Conservation (phyloP, 2,888 invertebrate genomes). For the Antheraea assamensis region DNA sequence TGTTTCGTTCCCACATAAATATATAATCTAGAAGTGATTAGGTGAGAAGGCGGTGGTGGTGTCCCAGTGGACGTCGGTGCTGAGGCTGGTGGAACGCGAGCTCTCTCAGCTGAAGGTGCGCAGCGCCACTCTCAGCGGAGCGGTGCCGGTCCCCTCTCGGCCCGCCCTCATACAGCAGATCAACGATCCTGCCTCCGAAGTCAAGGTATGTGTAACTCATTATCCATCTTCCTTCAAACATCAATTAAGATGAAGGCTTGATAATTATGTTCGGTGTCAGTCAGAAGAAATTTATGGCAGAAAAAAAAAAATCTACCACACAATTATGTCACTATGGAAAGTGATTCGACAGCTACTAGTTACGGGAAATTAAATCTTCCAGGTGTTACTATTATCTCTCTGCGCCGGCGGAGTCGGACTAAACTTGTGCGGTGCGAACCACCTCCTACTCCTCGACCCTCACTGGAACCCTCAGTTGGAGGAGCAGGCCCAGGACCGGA, state of each 20-base stretch:
- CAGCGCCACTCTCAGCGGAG: slow-evolving; percentile 88
- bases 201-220: slow-evolving; percentile 66
- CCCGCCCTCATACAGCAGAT: slow-evolving; percentile 86
- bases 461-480: slow-evolving; percentile 99
- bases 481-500: slow-evolving; percentile 96
- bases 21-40: slow-evolving; percentile 19
- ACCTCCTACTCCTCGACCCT: slow-evolving; percentile 93
- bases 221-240: too few species aligned
- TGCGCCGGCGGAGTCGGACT: slow-evolving; percentile 97
- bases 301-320: too few species aligned
- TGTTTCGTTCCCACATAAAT: too few species aligned
- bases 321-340: too few species aligned
- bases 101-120: slow-evolving; percentile 78
- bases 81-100: slow-evolving; percentile 87
- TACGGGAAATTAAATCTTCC: slow-evolving; percentile 16
- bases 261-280: too few species aligned
- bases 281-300: too few species aligned
- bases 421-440: slow-evolving; percentile 96
- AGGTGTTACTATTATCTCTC: slow-evolving; percentile 91
- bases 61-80: slow-evolving; percentile 95
- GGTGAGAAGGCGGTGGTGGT: slow-evolving; percentile 92
- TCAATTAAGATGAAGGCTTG: too few species aligned
- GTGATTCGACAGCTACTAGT: background rate
- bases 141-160: slow-evolving; percentile 87
- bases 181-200: slow-evolving; percentile 83